Evolutionary conservation across 2,888 invertebrate species (phyloP).

Genomic region (Limenitis camilla): DNA sequence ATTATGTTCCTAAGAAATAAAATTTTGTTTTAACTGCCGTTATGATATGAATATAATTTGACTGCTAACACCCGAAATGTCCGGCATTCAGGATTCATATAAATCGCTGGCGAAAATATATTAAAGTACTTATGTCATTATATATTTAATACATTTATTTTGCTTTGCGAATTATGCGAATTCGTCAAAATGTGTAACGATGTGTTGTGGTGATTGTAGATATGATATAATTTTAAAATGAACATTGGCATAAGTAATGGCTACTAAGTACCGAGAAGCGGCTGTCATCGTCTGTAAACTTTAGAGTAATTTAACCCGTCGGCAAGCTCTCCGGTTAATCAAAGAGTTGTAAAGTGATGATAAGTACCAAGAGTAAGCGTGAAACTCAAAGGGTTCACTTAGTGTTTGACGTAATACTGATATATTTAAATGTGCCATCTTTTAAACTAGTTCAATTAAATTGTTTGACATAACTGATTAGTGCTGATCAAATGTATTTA

Average conservation of each 20-base stretch:
- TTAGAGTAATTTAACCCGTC: constrained; percentile 57
- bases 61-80: constrained; percentile 36
- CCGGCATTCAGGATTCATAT: constrained; percentile 71
- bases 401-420: constrained; percentile 17
- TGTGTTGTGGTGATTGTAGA: neutral
- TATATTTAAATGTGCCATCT: neutral
- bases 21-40: constrained; percentile 43
- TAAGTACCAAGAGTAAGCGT: constrained; percentile 34
- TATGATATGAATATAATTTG: constrained; percentile 48
- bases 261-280: constrained; percentile 31
- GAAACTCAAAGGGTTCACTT: constrained; percentile 18
- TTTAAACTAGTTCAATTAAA: neutral
- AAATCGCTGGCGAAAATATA: constrained; percentile 52
- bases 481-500: too few species aligned
- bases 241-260: constrained; percentile 1
- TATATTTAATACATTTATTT: constrained; percentile 21
- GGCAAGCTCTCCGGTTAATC: constrained; percentile 47
- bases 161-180: constrained; percentile 58
- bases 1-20: constrained; percentile 33
- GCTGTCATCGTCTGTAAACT: constrained; percentile 53
- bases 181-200: constrained; percentile 26
- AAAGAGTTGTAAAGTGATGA: constrained; percentile 57
- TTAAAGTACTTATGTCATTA: constrained; percentile 21
- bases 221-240: neutral
- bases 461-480: too few species aligned